phyloP scores from a whole-genome alignment of 2,113 vertebrate genomes.

The Corythaeola cristata region DNA sequence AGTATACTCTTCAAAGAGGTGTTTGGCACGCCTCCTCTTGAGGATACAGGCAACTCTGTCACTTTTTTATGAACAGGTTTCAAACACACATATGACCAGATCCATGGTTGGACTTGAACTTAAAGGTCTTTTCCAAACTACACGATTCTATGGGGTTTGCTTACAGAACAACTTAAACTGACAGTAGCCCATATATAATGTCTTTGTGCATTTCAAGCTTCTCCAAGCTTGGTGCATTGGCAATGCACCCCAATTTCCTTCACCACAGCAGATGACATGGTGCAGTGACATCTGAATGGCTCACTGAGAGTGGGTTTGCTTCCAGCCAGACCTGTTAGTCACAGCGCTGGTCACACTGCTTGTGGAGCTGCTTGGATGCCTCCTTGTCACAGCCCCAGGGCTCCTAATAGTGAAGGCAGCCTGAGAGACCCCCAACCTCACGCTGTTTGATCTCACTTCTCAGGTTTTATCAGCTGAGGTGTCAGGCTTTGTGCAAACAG shows the following conservation, averaged over 20 bases:
- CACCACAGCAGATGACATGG: background rate
- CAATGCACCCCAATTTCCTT: background rate
- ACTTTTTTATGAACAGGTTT: background rate
- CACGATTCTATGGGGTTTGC: background rate
- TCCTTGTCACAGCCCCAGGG: background rate
- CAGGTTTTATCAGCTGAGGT: background rate
- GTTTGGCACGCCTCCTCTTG: background rate
- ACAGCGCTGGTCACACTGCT: background rate
- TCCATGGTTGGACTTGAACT: background rate
- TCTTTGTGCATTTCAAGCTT: background rate
- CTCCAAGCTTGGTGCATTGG: background rate
- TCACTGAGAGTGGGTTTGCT: rapidly evolving
- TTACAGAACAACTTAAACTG: background rate
- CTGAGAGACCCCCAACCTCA: background rate
- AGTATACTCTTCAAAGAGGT: background rate
- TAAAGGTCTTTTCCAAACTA: background rate
- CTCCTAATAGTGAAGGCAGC: background rate
- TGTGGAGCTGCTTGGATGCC: rapidly evolving
- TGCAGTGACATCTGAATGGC: background rate
- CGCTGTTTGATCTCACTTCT: background rate
- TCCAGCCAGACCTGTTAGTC: background rate
- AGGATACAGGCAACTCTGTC: background rate
- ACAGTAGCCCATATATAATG: background rate
- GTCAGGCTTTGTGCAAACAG: background rate
- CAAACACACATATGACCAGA: background rate